A percentile compares a stretch with the other conserved stretches of the same genome.
Conservation (phyloP, 2,113 vertebrate genomes). For the Ageneiosus marmoratus region DNA sequence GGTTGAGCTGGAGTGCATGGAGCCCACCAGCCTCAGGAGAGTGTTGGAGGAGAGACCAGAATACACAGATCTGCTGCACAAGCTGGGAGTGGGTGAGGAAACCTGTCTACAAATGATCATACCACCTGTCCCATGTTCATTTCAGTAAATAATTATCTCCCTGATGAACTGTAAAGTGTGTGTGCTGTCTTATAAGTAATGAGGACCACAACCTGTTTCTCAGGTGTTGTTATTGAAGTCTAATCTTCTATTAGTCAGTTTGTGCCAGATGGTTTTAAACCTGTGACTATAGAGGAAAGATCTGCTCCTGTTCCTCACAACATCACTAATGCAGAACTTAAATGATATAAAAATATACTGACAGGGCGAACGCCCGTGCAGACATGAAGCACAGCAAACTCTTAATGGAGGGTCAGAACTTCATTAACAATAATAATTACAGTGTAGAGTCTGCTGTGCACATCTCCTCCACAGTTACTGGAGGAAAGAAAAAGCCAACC, state of each 20-base stretch:
- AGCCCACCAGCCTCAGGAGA: conserved; percentile 88
- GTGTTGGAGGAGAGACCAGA: conserved; percentile 81
- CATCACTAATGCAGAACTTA: background rate
- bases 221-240: background rate
- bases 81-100: conserved; percentile 82
- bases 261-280: background rate
- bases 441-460: conserved; percentile 45
- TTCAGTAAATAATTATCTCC: background rate
- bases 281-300: background rate
- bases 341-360: background rate
- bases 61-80: conserved; percentile 73
- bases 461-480: no score
- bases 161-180: conserved; percentile 8
- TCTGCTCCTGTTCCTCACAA: background rate
- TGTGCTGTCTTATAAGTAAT: background rate
- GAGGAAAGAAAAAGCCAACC: no score
- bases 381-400: conserved; percentile 38
- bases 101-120: conserved; percentile 5
- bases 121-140: background rate
- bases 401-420: conserved; percentile 40
- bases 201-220: background rate
- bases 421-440: conserved; percentile 62
- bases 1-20: conserved; percentile 92
- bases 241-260: background rate
- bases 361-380: background rate